Evolutionary conservation across 2,113 vertebrate genomes (phyloP).

Genomic region (Triplophysa tibetana): DNA sequence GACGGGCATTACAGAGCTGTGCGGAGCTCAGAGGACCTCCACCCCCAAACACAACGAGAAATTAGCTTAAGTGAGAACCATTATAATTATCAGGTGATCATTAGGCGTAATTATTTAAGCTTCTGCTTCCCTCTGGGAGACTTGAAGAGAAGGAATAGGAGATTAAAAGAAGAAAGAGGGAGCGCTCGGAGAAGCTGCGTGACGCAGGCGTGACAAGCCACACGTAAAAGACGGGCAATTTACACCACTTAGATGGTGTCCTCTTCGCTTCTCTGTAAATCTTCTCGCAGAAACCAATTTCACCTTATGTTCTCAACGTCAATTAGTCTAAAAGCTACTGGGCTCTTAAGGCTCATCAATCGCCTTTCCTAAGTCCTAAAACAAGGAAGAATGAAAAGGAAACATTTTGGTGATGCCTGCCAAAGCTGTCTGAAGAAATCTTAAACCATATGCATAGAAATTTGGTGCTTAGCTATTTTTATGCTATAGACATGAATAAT

Average conservation of each 20-base stretch:
- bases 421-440: no score
- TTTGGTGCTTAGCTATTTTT: no score
- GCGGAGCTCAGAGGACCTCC: constrained; percentile 42
- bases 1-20: constrained; percentile 14
- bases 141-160: not conserved
- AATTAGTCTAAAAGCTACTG: no score
- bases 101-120: constrained; percentile 50
- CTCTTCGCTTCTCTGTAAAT: not conserved
- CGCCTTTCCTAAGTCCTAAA: no score
- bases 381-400: no score
- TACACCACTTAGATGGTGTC: constrained; percentile 2
- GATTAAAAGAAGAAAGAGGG: not conserved
- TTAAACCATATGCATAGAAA: no score
- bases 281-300: not conserved
- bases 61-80: constrained; percentile 56
- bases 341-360: no score
- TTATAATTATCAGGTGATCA: constrained; percentile 53
- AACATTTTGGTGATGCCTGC: not conserved
- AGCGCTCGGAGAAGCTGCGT: not conserved
- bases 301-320: not conserved
- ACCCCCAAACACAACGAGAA: constrained; percentile 49
- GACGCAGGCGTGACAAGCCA: not conserved
- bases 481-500: no score
- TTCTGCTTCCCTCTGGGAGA: constrained; percentile 31
- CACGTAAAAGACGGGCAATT: not conserved